Evolutionary conservation across 2,797 vertebrate genomes (phyloP), one percentile per base, ranked within the genome.

Genomic region (Hydrocynus forskahlii): DNA sequence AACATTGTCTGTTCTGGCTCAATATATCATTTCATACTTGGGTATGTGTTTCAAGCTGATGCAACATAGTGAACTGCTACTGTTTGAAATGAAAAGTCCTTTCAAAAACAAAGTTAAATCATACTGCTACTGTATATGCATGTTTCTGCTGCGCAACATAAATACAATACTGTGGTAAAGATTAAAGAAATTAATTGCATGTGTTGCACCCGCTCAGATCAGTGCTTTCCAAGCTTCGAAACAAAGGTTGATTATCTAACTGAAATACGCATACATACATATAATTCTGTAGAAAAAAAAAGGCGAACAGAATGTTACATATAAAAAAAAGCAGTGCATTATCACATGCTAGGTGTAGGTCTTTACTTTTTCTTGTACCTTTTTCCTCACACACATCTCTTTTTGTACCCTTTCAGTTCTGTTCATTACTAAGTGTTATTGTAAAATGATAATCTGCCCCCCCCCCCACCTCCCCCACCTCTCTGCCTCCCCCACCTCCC

Each of bases 241-340:
- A 19, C 19, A 21, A n/a, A 8, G 10, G 19, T n/a, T 19, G 4
- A 19, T 45, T 68, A 5, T 68, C 0, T 7, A 48, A 21, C 66
- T 68, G 66, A 68, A 68, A 68, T 48, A 13, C 57, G 25, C 57
- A 12, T 40, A 48, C 66, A 68, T 2, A n/a, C n/a, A 1, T 19
- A 43, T 19, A 48, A 3, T 23, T 67, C 1, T 67, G 25, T 68
- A 68, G 3, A 68, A 68, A 25, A 67, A n/a, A 69, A 7, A 48
- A 25, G 5, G 21, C 2, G 19, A 50, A 50, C 12, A 70, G 38
- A 68, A 43, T 43, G 38, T 16, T 48, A 67, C n/a, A 68, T 60
- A 59, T 76, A 70, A 76, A 48, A 75, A 83, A 83, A 73, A 60
- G 14, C 23, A 23, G 63, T 23, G 84, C 76, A 75, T 17, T 21